Percentiles rank a stretch among this genome's conserved stretches.
phyloP scores from a whole-genome alignment of 2,113 vertebrate genomes.

The Aldabrachelys gigantea region DNA sequence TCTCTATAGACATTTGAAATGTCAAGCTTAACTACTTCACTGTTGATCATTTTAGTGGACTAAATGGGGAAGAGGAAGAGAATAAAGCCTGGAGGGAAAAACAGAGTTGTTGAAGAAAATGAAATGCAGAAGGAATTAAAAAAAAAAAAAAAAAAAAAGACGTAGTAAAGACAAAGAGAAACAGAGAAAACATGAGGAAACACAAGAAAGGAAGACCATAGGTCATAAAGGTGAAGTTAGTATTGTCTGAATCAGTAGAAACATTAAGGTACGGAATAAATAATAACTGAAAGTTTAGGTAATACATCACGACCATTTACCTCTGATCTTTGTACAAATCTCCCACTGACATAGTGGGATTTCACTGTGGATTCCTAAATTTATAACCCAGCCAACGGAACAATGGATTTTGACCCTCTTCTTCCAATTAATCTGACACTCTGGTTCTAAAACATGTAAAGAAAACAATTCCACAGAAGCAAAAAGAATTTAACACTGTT shows the following conservation, averaged over 20 bases:
- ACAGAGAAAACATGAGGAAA: neutral
- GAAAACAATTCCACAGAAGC: neutral
- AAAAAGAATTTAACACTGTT: neutral
- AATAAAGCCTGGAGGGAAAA: neutral
- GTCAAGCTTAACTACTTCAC: neutral
- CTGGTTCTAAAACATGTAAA: neutral
- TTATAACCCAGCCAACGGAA: neutral
- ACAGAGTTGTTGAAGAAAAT: neutral
- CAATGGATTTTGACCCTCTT: neutral
- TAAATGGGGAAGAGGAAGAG: neutral
- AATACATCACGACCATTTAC: neutral
- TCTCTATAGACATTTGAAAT: neutral
- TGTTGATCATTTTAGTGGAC: neutral
- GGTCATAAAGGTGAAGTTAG: neutral
- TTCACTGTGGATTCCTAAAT: neutral
- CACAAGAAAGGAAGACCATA: neutral
- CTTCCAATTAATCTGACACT: neutral
- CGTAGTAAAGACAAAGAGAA: neutral
- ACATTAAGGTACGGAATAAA: neutral
- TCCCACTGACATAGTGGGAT: neutral
- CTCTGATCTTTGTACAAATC: neutral
- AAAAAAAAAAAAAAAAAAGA: neutral
- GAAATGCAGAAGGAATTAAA: neutral
- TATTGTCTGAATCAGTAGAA: too few relatives aligned
- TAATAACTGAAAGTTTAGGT: neutral